A percentile compares a stretch with the other conserved stretches of the same genome.
Conservation (phyloP, 2,797 vertebrate species). For the Chelon labrosus region DNA sequence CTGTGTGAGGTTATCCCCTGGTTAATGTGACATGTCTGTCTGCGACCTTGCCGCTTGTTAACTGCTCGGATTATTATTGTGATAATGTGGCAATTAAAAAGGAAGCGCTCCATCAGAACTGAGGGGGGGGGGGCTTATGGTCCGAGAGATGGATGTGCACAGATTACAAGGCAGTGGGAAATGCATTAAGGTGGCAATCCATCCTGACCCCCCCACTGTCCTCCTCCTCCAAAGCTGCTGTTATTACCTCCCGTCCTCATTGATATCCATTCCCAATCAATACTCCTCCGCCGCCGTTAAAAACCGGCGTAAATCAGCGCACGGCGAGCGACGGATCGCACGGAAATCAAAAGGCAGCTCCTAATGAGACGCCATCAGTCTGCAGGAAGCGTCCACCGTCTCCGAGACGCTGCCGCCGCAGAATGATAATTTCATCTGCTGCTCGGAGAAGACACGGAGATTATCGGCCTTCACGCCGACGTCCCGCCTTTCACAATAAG, state of each 20-base stretch:
- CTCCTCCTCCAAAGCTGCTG: constrained; percentile 33
- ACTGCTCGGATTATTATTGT: constrained; percentile 85
- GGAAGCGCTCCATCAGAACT: constrained; percentile 74
- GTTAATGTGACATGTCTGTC: constrained; percentile 87
- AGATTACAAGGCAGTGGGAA: constrained; percentile 78
- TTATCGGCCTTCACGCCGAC: no score
- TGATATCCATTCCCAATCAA: constrained; percentile 80
- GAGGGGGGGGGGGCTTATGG: constrained; percentile 57
- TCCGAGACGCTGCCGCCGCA: constrained; percentile 10
- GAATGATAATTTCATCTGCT: constrained; percentile 34
- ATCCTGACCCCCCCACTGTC: constrained; percentile 52
- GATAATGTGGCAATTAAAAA: constrained; percentile 87
- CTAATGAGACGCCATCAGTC: constrained; percentile 73
- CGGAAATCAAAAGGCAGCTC: constrained; percentile 55
- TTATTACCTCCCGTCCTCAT: constrained; percentile 74
- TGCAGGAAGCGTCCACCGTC: constrained; percentile 50
- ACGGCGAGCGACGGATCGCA: constrained; percentile 18
- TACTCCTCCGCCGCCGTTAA: constrained; percentile 62
- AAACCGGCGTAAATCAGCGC: constrained; percentile 68
- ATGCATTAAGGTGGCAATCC: constrained; percentile 80
- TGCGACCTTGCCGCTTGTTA: constrained; percentile 84
- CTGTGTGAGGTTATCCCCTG: constrained; percentile 83
- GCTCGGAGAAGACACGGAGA: neutral
- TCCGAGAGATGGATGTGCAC: constrained; percentile 74
- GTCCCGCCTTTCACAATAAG: no score